Evolutionary conservation across 1,140 invertebrate genomes (phyloP).

Genomic region (Forficula auricularia): DNA sequence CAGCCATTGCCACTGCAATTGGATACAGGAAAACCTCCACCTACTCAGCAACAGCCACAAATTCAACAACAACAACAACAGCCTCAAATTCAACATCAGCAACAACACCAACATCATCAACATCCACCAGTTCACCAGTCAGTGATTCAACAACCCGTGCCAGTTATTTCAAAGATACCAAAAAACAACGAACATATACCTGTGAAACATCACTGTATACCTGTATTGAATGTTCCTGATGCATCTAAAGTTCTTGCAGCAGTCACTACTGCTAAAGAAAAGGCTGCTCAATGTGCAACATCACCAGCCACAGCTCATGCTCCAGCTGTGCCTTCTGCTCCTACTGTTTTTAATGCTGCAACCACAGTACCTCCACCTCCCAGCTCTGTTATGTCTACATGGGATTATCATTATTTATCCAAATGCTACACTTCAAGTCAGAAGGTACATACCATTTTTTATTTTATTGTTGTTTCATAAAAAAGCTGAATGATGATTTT

Average conservation of each 20-base stretch:
- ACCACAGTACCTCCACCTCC: no score
- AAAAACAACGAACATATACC: not conserved
- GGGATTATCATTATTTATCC: conserved; percentile 11
- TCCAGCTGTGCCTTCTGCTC: conserved; percentile 3
- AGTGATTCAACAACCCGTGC: not conserved
- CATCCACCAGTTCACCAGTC: not conserved
- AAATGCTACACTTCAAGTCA: not conserved
- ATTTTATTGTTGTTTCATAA: no score
- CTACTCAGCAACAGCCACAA: conserved; percentile 21
- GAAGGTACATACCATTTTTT: no score
- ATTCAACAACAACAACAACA: conserved; percentile 17
- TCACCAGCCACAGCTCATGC: conserved; percentile 20
- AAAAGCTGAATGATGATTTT: no score
- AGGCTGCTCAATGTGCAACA: conserved; percentile 17
- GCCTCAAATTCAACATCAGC: conserved; percentile 11
- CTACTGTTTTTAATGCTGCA: no score
- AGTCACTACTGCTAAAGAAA: conserved; percentile 13
- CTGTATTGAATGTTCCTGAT: conserved; percentile 28
- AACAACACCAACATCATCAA: not conserved
- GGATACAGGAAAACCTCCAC: conserved; percentile 12
- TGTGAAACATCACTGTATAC: conserved; percentile 16
- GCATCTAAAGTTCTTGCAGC: conserved; percentile 20
- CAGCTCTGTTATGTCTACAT: conserved; percentile 7
- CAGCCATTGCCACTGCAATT: not conserved
- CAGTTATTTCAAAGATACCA: not conserved